Base-by-base conservation (phyloP, 2,888 invertebrate species). In the Nomada flava region DNA sequence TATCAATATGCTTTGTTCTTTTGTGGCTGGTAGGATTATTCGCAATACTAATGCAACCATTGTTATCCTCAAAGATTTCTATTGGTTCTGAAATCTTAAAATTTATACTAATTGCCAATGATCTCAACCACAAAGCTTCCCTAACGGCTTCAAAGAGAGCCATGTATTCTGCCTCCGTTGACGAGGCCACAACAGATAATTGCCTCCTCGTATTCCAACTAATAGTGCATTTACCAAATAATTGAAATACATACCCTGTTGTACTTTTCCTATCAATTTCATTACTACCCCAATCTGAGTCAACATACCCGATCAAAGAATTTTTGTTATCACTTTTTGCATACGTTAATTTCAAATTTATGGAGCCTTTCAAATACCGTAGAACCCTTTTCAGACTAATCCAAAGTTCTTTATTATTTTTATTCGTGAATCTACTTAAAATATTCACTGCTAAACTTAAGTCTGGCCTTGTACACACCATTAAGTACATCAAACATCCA, bases 391-490 rank as follows among this genome's bases (percentile, higher is more conserved):
- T 57, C 1, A 57, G 4, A 23, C 57, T 26, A 57, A 10, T 57
- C 57, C 57, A 26, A 20, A 57, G 23, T 57, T 57, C 57, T 57
- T 57, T 57, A 57, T 57, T 57, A 57, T 57, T 57, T 20, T 57
- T 57, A 20, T 57, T 57, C 20, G 23, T 26, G 13, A 57, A 57
- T 57, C 57, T 57, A 57, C 26, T 57, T 57, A 57, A 57, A 57
- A 57, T 57, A 20, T 57, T 57, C 23, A 57, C 57, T 20, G 57
- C 20, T 57, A 23, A 20, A 57, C 57, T 26, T 13, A 57, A 20
- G 23, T 57, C 20, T 57, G 23, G 26, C 57, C 20, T 26, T 57
- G 57, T 57, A 57, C 57, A 57, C 23, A 57, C 20, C 57, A 23
- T 20, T 20, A 57, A 57, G 57, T 57, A 57, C 57, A 57, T 57